Conservation (phyloP, 2,113 vertebrate genomes). For the Gallinago media region DNA sequence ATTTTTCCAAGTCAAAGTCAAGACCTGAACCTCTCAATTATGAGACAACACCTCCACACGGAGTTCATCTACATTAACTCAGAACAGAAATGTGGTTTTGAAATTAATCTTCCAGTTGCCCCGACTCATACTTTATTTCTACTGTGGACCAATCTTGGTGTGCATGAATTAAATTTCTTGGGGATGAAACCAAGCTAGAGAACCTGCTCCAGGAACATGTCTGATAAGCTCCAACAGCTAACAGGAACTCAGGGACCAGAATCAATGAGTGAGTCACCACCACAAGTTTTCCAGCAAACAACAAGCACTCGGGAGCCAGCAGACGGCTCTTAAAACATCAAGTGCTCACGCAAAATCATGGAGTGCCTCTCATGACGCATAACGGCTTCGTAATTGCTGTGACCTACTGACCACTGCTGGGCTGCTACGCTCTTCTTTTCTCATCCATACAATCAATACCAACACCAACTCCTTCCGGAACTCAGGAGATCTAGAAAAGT, state of each 20-base stretch:
- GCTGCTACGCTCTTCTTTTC: neutral
- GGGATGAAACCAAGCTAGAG: neutral
- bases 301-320: neutral
- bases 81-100: neutral
- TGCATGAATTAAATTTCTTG: neutral
- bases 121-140: neutral
- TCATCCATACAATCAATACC: neutral
- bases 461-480: neutral
- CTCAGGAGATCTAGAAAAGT: neutral
- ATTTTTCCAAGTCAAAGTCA: neutral
- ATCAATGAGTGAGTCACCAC: neutral
- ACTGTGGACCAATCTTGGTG: neutral
- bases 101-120: neutral
- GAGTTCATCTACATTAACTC: neutral
- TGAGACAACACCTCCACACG: neutral
- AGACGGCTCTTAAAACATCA: neutral
- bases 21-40: neutral
- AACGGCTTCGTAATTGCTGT: neutral
- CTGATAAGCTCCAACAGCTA: neutral
- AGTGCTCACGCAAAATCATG: neutral
- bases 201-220: neutral
- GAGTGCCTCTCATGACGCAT: neutral
- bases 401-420: neutral
- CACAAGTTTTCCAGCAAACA: neutral
- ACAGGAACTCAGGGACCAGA: neutral